Conservation (phyloP, 2,888 invertebrate species). For the Drosophila birchii region DNA sequence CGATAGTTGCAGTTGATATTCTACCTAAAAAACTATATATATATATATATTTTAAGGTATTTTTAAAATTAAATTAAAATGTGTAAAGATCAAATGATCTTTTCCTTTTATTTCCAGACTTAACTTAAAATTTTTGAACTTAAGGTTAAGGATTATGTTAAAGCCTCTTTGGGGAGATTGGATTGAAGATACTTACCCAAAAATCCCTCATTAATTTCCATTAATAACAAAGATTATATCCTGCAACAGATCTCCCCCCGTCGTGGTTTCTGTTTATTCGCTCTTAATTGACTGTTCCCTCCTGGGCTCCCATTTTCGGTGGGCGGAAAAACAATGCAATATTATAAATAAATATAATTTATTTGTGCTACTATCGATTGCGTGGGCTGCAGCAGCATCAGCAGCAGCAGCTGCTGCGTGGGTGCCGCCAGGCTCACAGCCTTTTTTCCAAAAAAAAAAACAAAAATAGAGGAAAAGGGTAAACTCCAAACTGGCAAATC, state of each 20-base stretch:
- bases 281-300: constrained; percentile 24
- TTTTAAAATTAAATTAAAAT: too few relatives aligned
- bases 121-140: neutral
- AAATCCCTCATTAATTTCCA: neutral
- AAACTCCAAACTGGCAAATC: constrained; percentile 51
- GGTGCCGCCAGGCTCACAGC: constrained; percentile 34
- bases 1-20: neutral
- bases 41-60: neutral
- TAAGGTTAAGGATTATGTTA: neutral
- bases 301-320: constrained; percentile 1
- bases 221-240: neutral
- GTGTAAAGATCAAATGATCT: too few relatives aligned
- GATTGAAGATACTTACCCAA: too few relatives aligned
- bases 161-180: accelerated
- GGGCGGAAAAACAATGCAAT: constrained; percentile 17
- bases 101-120: neutral
- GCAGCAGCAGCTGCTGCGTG: constrained; percentile 45
- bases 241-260: neutral
- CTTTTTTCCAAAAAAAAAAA: neutral
- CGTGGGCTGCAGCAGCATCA: constrained; percentile 25
- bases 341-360: constrained; percentile 63
- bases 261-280: constrained; percentile 10
- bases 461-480: constrained; percentile 1
- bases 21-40: neutral
- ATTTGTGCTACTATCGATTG: constrained; percentile 52